Conservation (phyloP, 1,140 invertebrate genomes). For the Pteromalus puparum region DNA sequence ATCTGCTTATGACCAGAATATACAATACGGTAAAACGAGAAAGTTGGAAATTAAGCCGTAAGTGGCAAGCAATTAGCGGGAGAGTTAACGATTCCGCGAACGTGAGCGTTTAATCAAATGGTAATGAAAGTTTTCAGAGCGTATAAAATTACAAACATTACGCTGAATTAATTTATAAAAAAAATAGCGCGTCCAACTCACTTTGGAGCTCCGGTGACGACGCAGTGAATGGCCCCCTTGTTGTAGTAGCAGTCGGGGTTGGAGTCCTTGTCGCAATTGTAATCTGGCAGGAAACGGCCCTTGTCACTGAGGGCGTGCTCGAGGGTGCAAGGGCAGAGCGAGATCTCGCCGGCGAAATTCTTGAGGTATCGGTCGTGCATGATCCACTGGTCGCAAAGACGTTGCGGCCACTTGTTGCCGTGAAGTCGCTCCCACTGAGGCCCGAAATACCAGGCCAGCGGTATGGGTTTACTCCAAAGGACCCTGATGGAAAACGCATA, state of each 20-base stretch:
- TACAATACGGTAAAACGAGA: no score
- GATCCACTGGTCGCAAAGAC: constrained; percentile 92
- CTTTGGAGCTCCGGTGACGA: constrained; percentile 93
- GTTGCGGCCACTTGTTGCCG: constrained; percentile 86
- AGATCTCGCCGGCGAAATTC: constrained; percentile 90
- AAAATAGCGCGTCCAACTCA: constrained; percentile 72
- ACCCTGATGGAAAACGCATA: constrained; percentile 74
- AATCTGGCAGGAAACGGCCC: constrained; percentile 93
- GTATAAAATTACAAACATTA: no score
- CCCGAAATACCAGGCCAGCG: constrained; percentile 93
- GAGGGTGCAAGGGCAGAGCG: constrained; percentile 93
- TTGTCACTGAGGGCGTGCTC: constrained; percentile 93
- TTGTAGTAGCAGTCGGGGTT: constrained; percentile 94
- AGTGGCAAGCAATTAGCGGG: no score
- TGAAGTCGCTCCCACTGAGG: constrained; percentile 89
- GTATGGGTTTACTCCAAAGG: constrained; percentile 93
- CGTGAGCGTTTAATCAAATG: no score
- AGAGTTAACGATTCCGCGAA: no score
- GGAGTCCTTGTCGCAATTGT: constrained; percentile 92
- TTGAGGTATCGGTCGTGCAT: constrained; percentile 90
- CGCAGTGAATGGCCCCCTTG: constrained; percentile 92
- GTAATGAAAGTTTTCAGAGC: no score
- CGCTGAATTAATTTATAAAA: neutral
- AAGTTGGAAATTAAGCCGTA: no score
- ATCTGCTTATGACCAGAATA: no score